Base-by-base conservation (phyloP, 2,797 vertebrate species). In the Hippopotamyrus pictus region DNA sequence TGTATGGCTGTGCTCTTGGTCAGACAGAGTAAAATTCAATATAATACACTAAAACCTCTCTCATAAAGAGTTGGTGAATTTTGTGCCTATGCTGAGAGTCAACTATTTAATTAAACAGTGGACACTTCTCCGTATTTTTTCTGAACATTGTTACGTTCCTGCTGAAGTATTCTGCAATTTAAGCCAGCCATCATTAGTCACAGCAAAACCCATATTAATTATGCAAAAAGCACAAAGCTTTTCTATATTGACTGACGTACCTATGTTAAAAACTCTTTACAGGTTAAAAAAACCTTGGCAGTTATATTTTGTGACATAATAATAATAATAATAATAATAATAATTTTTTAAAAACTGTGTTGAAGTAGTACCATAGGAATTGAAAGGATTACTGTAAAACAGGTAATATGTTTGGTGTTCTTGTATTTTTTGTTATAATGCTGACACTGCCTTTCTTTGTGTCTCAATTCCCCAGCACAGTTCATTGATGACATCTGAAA, bases 401-500 rank as follows among this genome's bases (percentile, higher is more conserved):
- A 87, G 44, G 29, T n/a, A 50, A 86, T 87, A 54, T 88, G 88
- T 91, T 53, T 25, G 2, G 14, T 17, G 41, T 87, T 48, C n/a
- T 82, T 51, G 89, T 89, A 82, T n/a, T 54, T 87, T 82, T 88
- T 41, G 57, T 46, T 88, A 87, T 88, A 48, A 92, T 17, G 91
- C 92, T 95, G 91, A 95, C 88, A 46, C 0, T 2, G 44, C 79
- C 85, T 82, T 90, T 92, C 33, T 83, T 54, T 90, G 62, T 90
- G 73, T 93, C 54, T 92, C 89, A 90, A 93, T 91, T 90, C 91
- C 62, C 11, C 57, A 94, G 94, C 91, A 94, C 88, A 92, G 89
- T 89, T 92, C 57, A 89, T 92, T 91, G 92, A 94, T 93, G 95
- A 93, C 91, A 95, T 93, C 95, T 93, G 91, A 93, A 94, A 95